Base-by-base conservation (phyloP, 2,113 vertebrate species). In the Ictidomys tridecemlineatus region DNA sequence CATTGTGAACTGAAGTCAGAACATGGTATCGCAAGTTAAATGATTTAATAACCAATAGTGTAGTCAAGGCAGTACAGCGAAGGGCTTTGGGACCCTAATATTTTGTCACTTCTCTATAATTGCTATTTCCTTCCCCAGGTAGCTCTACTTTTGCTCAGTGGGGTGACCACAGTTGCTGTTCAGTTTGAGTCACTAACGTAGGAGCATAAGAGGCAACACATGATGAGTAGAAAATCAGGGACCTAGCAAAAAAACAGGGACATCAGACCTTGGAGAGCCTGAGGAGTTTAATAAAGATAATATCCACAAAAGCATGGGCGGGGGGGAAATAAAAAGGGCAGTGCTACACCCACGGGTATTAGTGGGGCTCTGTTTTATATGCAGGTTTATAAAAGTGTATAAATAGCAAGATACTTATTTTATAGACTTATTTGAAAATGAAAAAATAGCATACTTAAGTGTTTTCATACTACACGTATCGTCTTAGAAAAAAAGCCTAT, bases 311-410 rank as follows among this genome's bases (percentile, higher is more conserved):
- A 16, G 17, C 67, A 5, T 69, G 82, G 16, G 51, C 53, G 67
- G 45, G 79, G 12, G 8, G 30, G 30, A 32, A 85, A 86, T 45
- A 32, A 32, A 69, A 89, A 63, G 30, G 11, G 16, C 53, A 42
- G 4, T 3, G 8, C 9, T 20, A 5, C 30, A n/a, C 32, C 51
- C 37, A 2, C 11, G 34, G 1, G 34, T 2, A 26, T n/a, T 16
- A 8, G 11, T 63, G 39, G 56, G n/a, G 17, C 5, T 56, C 65
- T 32, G 37, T 69, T 77, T 61, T 58, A 12, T 22, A 39, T 37
- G 6, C 17, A 2, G 45, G 34, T 20, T 67, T 67, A 4, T 37
- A 34, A 51, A 30, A 73, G 32, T 13, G 65, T 26, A 34, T 12
- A 67, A 37, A 30, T 17, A 58, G 30, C 22, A 51, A 32, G 24